These are phyloP conservation scores for Pedetes capensis DNA, from an alignment of 2,113 vertebrate genomes.

Conservation along the genomic window DNA sequence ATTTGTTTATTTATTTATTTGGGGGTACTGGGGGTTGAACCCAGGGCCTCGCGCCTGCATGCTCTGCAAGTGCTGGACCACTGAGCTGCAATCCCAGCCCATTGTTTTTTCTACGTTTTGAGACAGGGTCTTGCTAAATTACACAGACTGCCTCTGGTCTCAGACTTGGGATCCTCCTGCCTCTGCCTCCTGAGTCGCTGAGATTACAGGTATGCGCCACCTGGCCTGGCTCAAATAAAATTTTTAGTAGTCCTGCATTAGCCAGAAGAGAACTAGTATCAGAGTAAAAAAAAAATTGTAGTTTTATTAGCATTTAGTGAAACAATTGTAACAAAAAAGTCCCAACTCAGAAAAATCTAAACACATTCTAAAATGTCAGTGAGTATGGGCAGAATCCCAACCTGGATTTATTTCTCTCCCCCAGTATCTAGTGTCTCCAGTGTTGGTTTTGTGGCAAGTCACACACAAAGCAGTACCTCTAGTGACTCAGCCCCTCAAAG, in stretches of 20 bases:
- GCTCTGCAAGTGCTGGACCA: too few relatives aligned
- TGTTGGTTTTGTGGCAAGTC: background rate
- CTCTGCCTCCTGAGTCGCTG: too few relatives aligned
- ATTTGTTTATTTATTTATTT: too few relatives aligned
- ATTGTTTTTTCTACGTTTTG: too few relatives aligned
- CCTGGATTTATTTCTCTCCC: background rate
- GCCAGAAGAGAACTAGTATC: background rate
- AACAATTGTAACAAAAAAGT: background rate
- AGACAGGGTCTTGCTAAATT: too few relatives aligned
- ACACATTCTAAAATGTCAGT: background rate
- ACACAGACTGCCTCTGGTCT: too few relatives aligned
- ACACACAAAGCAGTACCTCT: background rate
- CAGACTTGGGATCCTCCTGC: too few relatives aligned
- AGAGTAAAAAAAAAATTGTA: background rate
- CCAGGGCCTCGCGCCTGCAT: too few relatives aligned
- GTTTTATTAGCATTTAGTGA: background rate
- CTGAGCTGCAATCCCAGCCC: too few relatives aligned
- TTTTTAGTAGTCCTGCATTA: background rate
- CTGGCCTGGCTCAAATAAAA: background rate
- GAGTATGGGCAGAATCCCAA: background rate
- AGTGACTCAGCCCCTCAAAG: background rate
- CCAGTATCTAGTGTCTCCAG: rapidly evolving
- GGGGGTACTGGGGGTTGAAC: too few relatives aligned
- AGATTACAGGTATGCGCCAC: too few relatives aligned
- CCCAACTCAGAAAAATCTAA: background rate